Conservation (phyloP, 2,888 invertebrate genomes). For the Xestoiulus laeticollis region DNA sequence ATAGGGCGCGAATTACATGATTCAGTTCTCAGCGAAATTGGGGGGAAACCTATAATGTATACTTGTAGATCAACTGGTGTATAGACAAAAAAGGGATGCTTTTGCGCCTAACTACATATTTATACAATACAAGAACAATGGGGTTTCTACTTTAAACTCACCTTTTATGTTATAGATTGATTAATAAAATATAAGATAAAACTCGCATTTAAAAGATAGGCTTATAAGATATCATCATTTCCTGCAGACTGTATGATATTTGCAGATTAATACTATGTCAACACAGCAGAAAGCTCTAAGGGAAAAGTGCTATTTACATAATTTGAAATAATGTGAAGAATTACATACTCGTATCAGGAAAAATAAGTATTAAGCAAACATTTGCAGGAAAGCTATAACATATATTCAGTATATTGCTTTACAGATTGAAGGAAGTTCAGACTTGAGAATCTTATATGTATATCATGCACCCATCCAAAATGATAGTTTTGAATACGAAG, state of each 20-base stretch:
- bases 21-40: not conserved
- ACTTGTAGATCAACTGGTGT: not conserved
- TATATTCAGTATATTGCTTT: conserved; percentile 6
- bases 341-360: not conserved
- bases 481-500: not conserved
- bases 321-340: not conserved
- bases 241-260: not conserved
- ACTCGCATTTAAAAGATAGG: conserved; percentile 10
- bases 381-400: not conserved
- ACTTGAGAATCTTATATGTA: not conserved
- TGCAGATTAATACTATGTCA: not conserved
- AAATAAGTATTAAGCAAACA: not conserved
- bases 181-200: conserved; percentile 24
- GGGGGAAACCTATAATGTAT: not conserved
- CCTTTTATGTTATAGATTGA: not conserved
- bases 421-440: not conserved
- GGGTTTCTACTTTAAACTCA: not conserved
- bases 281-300: not conserved
- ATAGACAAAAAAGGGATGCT: not conserved
- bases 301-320: not conserved
- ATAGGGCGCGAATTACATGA: not conserved
- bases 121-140: not conserved
- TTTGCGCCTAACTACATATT: not conserved
- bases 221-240: not conserved
- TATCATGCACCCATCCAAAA: not conserved